Base-by-base conservation (phyloP, 2,797 vertebrate species). In the Picus viridis region DNA sequence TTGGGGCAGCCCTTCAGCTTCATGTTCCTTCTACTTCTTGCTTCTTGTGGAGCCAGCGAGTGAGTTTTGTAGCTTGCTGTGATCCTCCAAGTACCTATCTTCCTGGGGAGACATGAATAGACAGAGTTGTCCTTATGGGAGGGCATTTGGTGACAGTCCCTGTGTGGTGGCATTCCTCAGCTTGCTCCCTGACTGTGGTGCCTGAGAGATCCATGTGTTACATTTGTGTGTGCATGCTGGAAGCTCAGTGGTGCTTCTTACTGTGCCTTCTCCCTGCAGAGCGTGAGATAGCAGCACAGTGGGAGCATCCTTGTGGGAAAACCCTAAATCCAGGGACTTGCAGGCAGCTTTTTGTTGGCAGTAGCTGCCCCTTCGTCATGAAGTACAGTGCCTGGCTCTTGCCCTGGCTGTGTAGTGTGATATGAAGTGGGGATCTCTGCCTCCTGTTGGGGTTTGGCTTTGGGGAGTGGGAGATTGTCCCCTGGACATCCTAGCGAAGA, bases 141-240 rank as follows among this genome's bases (percentile, higher is more conserved):
- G 30, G 58, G 16, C 26, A 5, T 53, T 59, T 56, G 67, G 39
- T 81, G 70, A 9, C 63, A 34, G 14, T 74, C 45, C 39, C 54
- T 71, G 30, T 7, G 4, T 43, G 16, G 56, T 45, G 54, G 20
- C 43, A 36, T 62, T 70, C 36, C 45, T 75, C 29, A 53, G 34
- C 41, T 54, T 43, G 34, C 16, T 75, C 13, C 54, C 12, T 23
- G 63, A 17, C 53, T 58, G 17, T 47, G 45, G 51, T 79, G 87
- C 36, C 65, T 70, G 30, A 30, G 11, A 70, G n/a, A 73, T 34
- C 32, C 61, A 49, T n/a, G 34, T 72, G 23, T 64, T 5, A 26
- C 7, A 1, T 2, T 34, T n/a, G 4, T 61, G 51, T 16, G 16
- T 64, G 18, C 24, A 12, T 1, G 2, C 4, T n/a, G 65, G 58